Conservation (phyloP, 2,797 vertebrate species). For the Bucorvus abyssinicus region DNA sequence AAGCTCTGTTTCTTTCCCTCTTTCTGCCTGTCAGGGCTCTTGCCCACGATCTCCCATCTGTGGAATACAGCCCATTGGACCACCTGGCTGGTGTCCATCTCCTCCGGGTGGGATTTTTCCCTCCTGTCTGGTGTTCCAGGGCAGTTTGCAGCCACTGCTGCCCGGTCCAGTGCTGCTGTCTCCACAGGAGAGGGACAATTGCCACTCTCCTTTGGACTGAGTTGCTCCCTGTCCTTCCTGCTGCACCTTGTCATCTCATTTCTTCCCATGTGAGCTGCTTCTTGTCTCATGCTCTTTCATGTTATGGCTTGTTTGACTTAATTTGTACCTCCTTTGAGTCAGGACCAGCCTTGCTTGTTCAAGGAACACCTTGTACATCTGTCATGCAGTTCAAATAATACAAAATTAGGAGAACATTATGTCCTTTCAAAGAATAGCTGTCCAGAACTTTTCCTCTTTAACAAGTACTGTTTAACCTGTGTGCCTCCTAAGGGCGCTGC, state of each 20-base stretch:
- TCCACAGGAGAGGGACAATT: rapidly evolving
- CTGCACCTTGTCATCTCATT: neutral
- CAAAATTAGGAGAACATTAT: neutral
- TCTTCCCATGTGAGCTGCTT: neutral
- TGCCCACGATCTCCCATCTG: rapidly evolving
- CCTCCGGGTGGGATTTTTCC: neutral
- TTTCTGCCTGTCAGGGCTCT: neutral
- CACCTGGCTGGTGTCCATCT: neutral
- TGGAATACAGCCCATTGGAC: neutral
- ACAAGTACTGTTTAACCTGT: neutral
- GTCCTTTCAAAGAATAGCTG: neutral
- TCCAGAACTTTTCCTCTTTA: neutral
- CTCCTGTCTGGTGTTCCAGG: neutral
- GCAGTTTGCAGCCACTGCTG: neutral
- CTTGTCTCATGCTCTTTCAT: neutral
- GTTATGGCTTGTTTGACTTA: neutral
- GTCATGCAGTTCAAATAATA: neutral
- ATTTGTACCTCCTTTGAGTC: neutral
- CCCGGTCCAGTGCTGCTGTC: neutral
- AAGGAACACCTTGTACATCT: conserved; percentile 12
- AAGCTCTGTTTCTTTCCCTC: neutral
- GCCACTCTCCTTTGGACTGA: neutral
- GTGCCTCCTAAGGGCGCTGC: neutral
- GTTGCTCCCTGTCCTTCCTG: neutral
- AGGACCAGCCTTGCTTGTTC: conserved; percentile 1